Conservation (phyloP, 2,113 vertebrate species). For the Nothobranchius kuhntae region DNA sequence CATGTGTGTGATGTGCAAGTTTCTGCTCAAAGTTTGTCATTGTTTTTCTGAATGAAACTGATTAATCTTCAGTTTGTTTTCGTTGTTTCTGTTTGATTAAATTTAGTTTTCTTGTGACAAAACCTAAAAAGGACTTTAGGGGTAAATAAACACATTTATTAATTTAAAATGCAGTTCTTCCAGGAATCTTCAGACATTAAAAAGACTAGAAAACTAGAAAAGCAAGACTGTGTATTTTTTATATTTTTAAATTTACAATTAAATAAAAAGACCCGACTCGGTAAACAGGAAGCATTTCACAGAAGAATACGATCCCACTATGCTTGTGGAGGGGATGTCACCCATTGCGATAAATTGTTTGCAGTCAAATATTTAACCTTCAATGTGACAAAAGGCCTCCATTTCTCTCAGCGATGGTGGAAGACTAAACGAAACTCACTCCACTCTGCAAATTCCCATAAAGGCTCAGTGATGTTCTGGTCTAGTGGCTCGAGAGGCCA, state of each 20-base stretch:
- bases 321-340: background rate
- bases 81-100: background rate
- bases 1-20: background rate
- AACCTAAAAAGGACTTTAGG: conserved; percentile 1
- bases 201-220: no score
- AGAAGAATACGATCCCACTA: background rate
- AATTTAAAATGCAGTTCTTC: conserved; percentile 13
- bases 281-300: conserved; percentile 8
- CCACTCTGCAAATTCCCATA: conserved; percentile 14
- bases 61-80: background rate
- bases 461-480: conserved; percentile 41
- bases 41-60: background rate
- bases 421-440: conserved; percentile 14
- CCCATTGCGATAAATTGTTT: conserved; percentile 16
- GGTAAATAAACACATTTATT: conserved; percentile 37
- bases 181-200: background rate
- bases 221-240: no score
- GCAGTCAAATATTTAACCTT: conserved; percentile 17
- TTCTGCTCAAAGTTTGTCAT: background rate
- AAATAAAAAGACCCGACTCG: background rate
- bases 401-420: conserved; percentile 22
- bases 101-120: conserved; percentile 4
- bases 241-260: no score
- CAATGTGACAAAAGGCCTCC: conserved; percentile 9
- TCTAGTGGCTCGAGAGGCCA: conserved; percentile 32